Evolutionary conservation across 2,888 invertebrate genomes (phyloP), one percentile per base, ranked within the genome.

Genomic region (Ennomos erosarius): DNA sequence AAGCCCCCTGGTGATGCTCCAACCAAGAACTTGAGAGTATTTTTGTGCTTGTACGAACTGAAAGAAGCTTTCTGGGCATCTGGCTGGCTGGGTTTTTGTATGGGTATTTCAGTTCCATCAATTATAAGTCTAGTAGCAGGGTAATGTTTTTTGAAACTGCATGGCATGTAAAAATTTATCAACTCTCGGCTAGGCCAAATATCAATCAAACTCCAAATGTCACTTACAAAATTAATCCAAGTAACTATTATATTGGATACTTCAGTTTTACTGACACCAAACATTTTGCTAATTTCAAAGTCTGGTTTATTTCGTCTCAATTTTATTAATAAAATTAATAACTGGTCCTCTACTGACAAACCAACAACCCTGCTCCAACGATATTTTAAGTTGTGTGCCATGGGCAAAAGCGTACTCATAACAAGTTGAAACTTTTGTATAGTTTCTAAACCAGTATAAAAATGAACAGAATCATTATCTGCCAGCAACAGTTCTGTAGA

Each of bases 1-100:
- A 61, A 26, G 4, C 64, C 61, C n/a, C 59, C 56, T 10, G 64
- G 64, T 35, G 64, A 44, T 10, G 61, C 43, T 8, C 64, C 64
- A 12, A 65, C 62, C 13, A 60, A 10, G 26, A 57, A 12, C 39
- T 65, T 65, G 8, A 65, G 1, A 9, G 62, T 65, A 46, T 62
- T 62, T 4, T 33, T n/a, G 35, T 62, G 59, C 10, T 62, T 65
- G 36, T 65, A 62, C 4, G 44, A 43, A 43, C 60, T 60, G 34
- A 38, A 65, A 26, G 62, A 39, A 4, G 58, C 57, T 47, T 62
- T 48, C 36, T 65, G 65, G 1, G 62, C 42, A 33, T 8, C 33
- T 9, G 65, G 49, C 9, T 62, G 36, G 6, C n/a, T 47, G 9
- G 62, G 60, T 52, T 56, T 59, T 11, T 42, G 38, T 1, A 60